Percentiles rank a stretch among this genome's conserved stretches.
These are phyloP conservation scores for Albula goreensis DNA, from an alignment of 2,113 vertebrate species.

Conservation along the genomic window DNA sequence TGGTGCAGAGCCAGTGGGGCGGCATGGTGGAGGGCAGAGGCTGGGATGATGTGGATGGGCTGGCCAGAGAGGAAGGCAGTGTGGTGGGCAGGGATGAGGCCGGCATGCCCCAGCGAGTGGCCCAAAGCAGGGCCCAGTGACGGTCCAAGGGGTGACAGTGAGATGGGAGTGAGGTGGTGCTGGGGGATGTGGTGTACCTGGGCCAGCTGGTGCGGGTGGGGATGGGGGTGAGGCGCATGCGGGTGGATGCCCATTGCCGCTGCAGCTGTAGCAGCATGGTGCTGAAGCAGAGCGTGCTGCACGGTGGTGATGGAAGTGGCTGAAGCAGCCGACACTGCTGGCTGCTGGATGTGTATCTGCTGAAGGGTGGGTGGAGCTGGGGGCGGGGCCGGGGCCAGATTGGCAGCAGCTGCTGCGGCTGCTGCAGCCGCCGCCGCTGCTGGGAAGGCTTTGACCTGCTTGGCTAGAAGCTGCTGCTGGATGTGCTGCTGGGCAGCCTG, in stretches of 20 bases:
- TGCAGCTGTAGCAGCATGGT: slow-evolving; percentile 85
- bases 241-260: slow-evolving; percentile 85
- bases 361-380: slow-evolving; percentile 75
- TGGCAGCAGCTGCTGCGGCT: slow-evolving; percentile 46
- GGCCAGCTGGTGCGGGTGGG: slow-evolving; percentile 76
- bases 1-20: slow-evolving; percentile 92
- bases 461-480: slow-evolving; percentile 95
- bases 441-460: slow-evolving; percentile 93
- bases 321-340: slow-evolving; percentile 72
- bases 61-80: slow-evolving; percentile 92
- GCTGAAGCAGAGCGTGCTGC: slow-evolving; percentile 94
- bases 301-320: slow-evolving; percentile 91
- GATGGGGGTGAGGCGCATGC: slow-evolving; percentile 73
- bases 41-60: slow-evolving; percentile 97
- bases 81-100: slow-evolving; percentile 88
- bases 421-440: slow-evolving; percentile 78
- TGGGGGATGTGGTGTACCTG: slow-evolving; percentile 98
- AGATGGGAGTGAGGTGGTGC: slow-evolving; percentile 91
- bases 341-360: slow-evolving; percentile 95
- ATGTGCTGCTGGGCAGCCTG: slow-evolving; percentile 98
- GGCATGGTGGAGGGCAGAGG: slow-evolving; percentile 86
- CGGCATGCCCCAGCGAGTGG: slow-evolving; percentile 65
- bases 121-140: slow-evolving; percentile 75
- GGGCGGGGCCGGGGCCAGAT: slow-evolving; percentile 66
- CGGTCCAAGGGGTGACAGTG: slow-evolving; percentile 81